Percentiles rank a stretch among this genome's conserved stretches.
These are phyloP conservation scores for Temnothorax rugatulus DNA, from an alignment of 2,888 invertebrate species.

Conservation along the genomic window DNA sequence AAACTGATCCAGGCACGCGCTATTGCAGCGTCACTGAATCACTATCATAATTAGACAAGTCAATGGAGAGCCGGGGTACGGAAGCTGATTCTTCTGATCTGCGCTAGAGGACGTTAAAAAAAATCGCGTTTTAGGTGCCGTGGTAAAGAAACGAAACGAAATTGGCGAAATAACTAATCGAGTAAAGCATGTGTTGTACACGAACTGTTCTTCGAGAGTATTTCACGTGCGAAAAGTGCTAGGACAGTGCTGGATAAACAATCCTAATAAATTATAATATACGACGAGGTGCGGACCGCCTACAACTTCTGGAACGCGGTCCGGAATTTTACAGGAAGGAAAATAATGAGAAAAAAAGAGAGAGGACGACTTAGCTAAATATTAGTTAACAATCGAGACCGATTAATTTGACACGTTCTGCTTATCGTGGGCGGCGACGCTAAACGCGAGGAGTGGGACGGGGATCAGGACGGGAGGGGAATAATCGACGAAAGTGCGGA, in stretches of 20 bases:
- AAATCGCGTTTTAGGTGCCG: constrained; percentile 35
- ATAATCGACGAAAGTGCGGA: constrained; percentile 63
- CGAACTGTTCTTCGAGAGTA: constrained; percentile 75
- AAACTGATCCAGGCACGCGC: constrained; percentile 82
- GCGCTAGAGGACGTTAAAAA: constrained; percentile 28
- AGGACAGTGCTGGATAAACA: constrained; percentile 79
- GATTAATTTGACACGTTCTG: constrained; percentile 62
- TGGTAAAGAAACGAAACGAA: constrained; percentile 36
- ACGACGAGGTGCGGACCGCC: constrained; percentile 62
- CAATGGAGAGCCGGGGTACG: constrained; percentile 55
- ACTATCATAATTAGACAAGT: constrained; percentile 74
- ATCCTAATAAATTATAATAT: constrained; percentile 81
- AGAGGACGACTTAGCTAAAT: constrained; percentile 74
- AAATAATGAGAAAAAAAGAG: constrained; percentile 26
- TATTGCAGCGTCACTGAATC: constrained; percentile 73
- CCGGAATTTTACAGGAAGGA: constrained; percentile 75
- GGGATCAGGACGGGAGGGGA: constrained; percentile 11
- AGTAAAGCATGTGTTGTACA: constrained; percentile 74
- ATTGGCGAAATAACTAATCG: constrained; percentile 69
- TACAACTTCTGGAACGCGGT: constrained; percentile 62
- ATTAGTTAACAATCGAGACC: constrained; percentile 72
- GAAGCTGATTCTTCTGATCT: constrained; percentile 36
- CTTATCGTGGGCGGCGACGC: constrained; percentile 52
- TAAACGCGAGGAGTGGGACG: constrained; percentile 29
- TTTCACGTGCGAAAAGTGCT: constrained; percentile 73